Evolutionary conservation across 2,113 vertebrate genomes (phyloP).

Genomic region (Cyanoramphus novaezelandiae): DNA sequence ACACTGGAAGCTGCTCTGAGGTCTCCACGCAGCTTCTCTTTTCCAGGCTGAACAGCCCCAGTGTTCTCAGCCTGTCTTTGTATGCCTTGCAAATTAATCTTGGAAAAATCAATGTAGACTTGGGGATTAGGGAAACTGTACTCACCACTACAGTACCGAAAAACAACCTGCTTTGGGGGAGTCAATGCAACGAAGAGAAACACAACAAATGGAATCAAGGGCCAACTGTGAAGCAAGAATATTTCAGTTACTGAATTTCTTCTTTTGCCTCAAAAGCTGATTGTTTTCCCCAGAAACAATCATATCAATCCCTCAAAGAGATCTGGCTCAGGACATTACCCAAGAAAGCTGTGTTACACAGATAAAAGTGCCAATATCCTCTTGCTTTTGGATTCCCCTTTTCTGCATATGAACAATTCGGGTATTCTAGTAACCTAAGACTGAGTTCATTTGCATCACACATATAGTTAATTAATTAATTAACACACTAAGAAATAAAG

Average conservation of each 20-base stretch:
- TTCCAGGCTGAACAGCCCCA: background rate
- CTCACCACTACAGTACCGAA: background rate
- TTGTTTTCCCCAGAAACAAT: background rate
- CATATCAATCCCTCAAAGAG: background rate
- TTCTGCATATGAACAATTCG: background rate
- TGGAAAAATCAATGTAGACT: background rate
- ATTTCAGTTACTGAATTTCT: background rate
- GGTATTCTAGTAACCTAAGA: background rate
- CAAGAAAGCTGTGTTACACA: background rate
- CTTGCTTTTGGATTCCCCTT: background rate
- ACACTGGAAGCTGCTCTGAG: background rate
- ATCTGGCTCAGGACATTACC: background rate
- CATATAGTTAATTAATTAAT: constrained; percentile 12
- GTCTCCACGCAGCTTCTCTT: background rate
- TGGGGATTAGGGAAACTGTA: background rate
- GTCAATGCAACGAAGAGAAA: background rate
- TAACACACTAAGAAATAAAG: background rate
- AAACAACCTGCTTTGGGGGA: background rate
- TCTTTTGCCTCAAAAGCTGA: background rate
- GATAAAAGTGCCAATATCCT: background rate
- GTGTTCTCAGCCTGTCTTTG: background rate
- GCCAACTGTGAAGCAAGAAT: background rate
- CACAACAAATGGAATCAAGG: background rate
- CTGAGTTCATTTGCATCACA: background rate
- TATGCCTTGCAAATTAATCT: background rate